A percentile compares a stretch with the other conserved stretches of the same genome.
Conservation (phyloP, 2,797 vertebrate genomes). For the Kryptolebias ocellatus region DNA sequence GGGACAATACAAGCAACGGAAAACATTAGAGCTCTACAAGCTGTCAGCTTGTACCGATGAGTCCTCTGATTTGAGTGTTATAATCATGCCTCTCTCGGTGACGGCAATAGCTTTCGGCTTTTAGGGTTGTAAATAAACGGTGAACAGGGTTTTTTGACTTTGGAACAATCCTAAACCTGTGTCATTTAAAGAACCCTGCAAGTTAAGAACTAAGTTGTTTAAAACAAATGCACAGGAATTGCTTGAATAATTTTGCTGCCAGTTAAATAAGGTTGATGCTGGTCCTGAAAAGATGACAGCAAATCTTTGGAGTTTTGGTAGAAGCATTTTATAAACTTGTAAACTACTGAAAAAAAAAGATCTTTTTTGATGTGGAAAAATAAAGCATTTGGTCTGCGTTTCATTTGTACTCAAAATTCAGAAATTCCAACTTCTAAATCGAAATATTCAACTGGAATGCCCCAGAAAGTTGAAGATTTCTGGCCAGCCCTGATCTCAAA, state of each 20-base stretch:
- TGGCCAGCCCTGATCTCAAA: too few relatives aligned
- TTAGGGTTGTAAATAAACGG: constrained; percentile 16
- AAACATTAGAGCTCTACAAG: constrained; percentile 49
- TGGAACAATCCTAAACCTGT: neutral
- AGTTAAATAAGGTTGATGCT: too few relatives aligned
- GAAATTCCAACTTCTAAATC: too few relatives aligned
- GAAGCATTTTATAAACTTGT: constrained; percentile 5
- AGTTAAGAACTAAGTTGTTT: too few relatives aligned
- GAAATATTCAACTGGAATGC: too few relatives aligned
- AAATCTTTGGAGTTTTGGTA: neutral
- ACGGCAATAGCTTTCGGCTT: constrained; percentile 27
- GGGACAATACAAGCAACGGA: constrained; percentile 55
- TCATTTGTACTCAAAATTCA: too few relatives aligned
- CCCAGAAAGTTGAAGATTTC: too few relatives aligned
- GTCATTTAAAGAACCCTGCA: too few relatives aligned
- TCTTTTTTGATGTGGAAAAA: neutral
- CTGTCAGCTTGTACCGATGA: constrained; percentile 53
- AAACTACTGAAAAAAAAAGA: neutral
- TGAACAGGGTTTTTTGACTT: neutral
- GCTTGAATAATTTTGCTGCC: too few relatives aligned
- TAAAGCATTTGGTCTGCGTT: too few relatives aligned
- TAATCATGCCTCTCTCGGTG: constrained; percentile 31
- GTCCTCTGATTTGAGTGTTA: constrained; percentile 43
- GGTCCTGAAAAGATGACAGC: too few relatives aligned
- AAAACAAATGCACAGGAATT: too few relatives aligned